phyloP scores from a whole-genome alignment of 2,888 invertebrate species.

The Harpalus rubripes region DNA sequence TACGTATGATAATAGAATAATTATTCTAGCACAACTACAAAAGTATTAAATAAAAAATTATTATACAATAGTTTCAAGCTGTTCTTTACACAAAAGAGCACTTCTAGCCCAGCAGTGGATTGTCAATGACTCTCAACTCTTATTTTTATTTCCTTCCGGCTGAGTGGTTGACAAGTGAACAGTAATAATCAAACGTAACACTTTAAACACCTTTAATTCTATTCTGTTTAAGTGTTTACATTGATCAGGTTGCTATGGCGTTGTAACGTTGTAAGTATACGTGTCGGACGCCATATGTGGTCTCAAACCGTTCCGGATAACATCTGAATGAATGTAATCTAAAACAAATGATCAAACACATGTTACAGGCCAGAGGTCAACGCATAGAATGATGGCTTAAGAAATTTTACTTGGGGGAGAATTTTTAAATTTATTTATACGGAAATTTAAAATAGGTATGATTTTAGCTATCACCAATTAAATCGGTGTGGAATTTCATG shows the following conservation, averaged over 20 bases:
- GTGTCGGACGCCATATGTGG: constrained; percentile 38
- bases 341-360: constrained; percentile 45
- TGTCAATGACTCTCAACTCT: constrained; percentile 21
- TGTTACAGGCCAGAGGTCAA: constrained; percentile 23
- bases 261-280: constrained; percentile 1
- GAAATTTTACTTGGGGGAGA: neutral
- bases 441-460: too few species aligned
- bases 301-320: constrained; percentile 26
- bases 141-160: constrained; percentile 31
- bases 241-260: constrained; percentile 13
- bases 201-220: constrained; percentile 39
- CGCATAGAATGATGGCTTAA: neutral
- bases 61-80: neutral
- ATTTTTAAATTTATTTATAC: neutral
- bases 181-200: constrained; percentile 36
- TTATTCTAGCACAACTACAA: neutral
- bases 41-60: constrained; percentile 1
- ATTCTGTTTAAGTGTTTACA: constrained; percentile 10
- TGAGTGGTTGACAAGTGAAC: constrained; percentile 39
- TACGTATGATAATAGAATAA: neutral
- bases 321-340: constrained; percentile 40
- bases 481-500: too few species aligned
- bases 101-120: constrained; percentile 11
- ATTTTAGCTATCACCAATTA: too few species aligned
- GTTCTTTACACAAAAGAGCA: constrained; percentile 19